phyloP scores from a whole-genome alignment of 2,888 invertebrate species.

The Temnothorax unifasciatus region DNA sequence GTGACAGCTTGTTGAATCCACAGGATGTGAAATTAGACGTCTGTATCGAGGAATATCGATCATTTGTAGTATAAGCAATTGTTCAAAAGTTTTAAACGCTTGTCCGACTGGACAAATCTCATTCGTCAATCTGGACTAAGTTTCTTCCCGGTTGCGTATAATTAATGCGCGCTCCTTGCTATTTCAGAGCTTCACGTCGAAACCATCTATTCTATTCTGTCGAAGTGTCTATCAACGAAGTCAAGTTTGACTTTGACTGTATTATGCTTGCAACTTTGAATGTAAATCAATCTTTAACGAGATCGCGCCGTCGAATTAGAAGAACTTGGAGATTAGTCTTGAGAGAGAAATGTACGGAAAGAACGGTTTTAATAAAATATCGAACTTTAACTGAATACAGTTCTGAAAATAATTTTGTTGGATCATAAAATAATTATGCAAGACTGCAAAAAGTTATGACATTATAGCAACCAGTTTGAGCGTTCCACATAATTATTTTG shows the following conservation, averaged over 20 bases:
- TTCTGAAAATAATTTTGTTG: neutral
- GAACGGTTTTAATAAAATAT: neutral
- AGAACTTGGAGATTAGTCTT: conserved; percentile 10
- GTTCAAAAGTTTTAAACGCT: conserved; percentile 24
- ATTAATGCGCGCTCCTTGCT: conserved; percentile 35
- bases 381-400: neutral
- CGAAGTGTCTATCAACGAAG: conserved; percentile 47
- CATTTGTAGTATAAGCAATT: conserved; percentile 11
- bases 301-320: conserved; percentile 29
- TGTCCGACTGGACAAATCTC: conserved; percentile 12
- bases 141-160: conserved; percentile 25
- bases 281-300: conserved; percentile 48
- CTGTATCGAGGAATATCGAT: conserved; percentile 12
- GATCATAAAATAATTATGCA: neutral
- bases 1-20: conserved; percentile 2
- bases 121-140: conserved; percentile 20
- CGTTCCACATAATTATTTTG: neutral
- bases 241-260: conserved; percentile 22
- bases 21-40: conserved; percentile 34
- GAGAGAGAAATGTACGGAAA: neutral
- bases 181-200: conserved; percentile 31
- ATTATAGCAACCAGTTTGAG: no score
- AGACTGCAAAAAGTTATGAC: neutral
- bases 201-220: conserved; percentile 38
- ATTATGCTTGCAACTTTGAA: conserved; percentile 42